These are phyloP conservation scores for Hylaeus volcanicus DNA, from an alignment of 1,140 invertebrate species.

Conservation along the genomic window DNA sequence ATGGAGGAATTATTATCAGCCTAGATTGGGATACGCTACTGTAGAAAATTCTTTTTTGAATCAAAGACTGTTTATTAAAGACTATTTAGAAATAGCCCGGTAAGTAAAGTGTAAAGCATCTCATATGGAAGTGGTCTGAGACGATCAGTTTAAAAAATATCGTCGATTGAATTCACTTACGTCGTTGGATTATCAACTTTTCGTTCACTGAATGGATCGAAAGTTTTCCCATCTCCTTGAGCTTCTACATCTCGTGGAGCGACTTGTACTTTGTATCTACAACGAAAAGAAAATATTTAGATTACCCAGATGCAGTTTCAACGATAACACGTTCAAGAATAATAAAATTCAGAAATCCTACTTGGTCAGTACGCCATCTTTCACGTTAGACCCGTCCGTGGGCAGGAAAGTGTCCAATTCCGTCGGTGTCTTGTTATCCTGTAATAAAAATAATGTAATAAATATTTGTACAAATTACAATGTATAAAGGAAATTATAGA, in stretches of 20 bases:
- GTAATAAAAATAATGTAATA: not conserved
- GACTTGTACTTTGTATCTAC: slow-evolving; percentile 84
- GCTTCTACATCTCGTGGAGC: slow-evolving; percentile 80
- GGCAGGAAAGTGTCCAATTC: slow-evolving; percentile 86
- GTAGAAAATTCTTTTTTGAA: too few species aligned
- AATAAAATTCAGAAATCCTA: slow-evolving; percentile 52
- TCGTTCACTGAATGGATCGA: slow-evolving; percentile 88
- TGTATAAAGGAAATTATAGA: not conserved
- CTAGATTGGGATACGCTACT: too few species aligned
- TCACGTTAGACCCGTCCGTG: slow-evolving; percentile 80
- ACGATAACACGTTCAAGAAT: not conserved
- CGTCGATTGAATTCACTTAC: slow-evolving; percentile 82
- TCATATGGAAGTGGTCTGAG: too few species aligned
- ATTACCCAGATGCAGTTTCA: not conserved
- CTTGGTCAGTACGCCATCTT: slow-evolving; percentile 76
- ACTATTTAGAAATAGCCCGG: too few species aligned
- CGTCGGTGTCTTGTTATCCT: slow-evolving; percentile 74
- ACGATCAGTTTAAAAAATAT: too few species aligned
- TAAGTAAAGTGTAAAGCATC: too few species aligned
- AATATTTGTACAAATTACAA: not conserved
- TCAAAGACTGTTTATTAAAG: too few species aligned
- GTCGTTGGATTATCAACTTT: slow-evolving; percentile 88
- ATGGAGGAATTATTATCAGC: too few species aligned
- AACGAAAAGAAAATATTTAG: slow-evolving; percentile 66
- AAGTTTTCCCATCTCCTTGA: slow-evolving; percentile 80